These are phyloP conservation scores for Molossus alvarezi DNA, from an alignment of 2,797 vertebrate genomes.

Conservation along the genomic window DNA sequence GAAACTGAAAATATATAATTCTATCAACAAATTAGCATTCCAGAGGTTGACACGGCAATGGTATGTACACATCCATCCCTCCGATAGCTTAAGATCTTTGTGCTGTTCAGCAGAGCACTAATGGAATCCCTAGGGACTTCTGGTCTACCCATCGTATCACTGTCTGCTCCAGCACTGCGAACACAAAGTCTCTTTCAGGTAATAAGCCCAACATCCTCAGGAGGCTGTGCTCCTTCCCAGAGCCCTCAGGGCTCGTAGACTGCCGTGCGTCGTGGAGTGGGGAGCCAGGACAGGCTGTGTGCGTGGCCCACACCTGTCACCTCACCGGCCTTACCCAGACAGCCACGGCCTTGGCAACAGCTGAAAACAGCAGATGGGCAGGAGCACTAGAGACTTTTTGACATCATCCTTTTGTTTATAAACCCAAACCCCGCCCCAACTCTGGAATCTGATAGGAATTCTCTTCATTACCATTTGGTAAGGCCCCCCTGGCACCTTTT, in stretches of 20 bases:
- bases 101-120: background rate
- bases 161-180: background rate
- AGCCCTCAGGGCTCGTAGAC: constrained; percentile 62
- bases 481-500: constrained; percentile 82
- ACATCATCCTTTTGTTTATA: constrained; percentile 85
- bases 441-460: constrained; percentile 85
- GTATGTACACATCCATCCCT: background rate
- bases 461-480: constrained; percentile 86
- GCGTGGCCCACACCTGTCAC: constrained; percentile 86
- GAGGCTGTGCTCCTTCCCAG: background rate
- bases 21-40: background rate
- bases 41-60: background rate
- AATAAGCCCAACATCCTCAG: background rate
- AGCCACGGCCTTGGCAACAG: constrained; percentile 77
- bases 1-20: background rate
- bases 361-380: constrained; percentile 88
- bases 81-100: background rate
- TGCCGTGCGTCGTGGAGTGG: background rate
- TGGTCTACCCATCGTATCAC: background rate
- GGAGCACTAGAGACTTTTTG: constrained; percentile 81
- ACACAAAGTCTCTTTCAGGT: constrained; percentile 2
- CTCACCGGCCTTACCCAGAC: constrained; percentile 84
- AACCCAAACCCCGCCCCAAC: background rate
- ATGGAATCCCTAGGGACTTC: background rate
- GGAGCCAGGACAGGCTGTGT: constrained; percentile 71